phyloP scores from a whole-genome alignment of 2,113 vertebrate species.

The Notarius lentiginosus region DNA sequence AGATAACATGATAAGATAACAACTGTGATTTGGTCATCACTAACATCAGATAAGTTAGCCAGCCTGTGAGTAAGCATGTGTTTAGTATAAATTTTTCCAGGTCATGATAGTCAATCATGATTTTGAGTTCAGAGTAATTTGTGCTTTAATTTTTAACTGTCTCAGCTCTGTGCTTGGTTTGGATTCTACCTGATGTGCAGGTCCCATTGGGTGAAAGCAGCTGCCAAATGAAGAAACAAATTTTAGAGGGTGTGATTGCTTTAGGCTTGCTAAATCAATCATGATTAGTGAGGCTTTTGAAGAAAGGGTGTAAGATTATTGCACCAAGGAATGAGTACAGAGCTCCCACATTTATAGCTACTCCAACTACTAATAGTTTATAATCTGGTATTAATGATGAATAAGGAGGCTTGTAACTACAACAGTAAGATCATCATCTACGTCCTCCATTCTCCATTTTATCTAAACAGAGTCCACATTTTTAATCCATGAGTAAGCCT shows the following conservation, averaged over 20 bases:
- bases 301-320: not conserved
- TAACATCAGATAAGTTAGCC: not conserved
- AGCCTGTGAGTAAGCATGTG: not conserved
- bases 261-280: conserved; percentile 21
- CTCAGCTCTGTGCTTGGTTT: not conserved
- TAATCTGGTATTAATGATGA: not conserved
- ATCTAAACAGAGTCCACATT: not conserved
- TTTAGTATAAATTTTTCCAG: not conserved
- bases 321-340: not conserved
- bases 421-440: not conserved
- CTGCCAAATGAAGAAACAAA: conserved; percentile 27
- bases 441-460: not conserved
- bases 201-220: conserved; percentile 21
- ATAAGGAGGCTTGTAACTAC: not conserved
- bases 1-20: not conserved
- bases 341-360: not conserved
- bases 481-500: conserved; percentile 6
- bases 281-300: conserved; percentile 14
- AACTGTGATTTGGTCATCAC: not conserved
- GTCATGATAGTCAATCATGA: not conserved
- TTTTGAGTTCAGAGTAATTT: not conserved
- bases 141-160: not conserved
- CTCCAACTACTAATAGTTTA: not conserved
- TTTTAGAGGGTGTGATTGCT: conserved; percentile 13
- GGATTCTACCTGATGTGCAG: not conserved